These are phyloP conservation scores for Sparus aurata DNA, from an alignment of 2,797 vertebrate species.

Conservation along the genomic window DNA sequence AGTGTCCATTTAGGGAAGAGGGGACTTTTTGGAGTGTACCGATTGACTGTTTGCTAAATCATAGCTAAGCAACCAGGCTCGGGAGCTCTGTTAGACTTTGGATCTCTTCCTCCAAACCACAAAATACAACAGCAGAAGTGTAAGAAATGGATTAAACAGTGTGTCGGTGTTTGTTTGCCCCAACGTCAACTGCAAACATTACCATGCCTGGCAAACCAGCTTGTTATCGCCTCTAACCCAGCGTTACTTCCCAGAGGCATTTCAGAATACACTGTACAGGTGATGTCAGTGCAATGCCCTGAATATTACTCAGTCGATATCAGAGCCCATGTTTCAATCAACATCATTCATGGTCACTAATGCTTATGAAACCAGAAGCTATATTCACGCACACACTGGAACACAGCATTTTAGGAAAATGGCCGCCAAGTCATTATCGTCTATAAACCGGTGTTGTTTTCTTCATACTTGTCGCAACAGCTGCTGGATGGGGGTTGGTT, in stretches of 20 bases:
- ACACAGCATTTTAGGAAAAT: too few relatives aligned
- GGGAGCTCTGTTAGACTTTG: background rate
- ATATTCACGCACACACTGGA: too few relatives aligned
- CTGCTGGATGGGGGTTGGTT: background rate
- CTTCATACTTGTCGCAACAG: background rate
- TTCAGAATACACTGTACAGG: background rate
- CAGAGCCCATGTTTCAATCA: too few relatives aligned
- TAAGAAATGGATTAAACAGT: background rate
- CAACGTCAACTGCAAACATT: background rate
- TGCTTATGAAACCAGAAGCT: too few relatives aligned
- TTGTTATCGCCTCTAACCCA: background rate
- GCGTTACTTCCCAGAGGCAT: background rate
- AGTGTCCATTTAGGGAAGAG: slow-evolving; percentile 7
- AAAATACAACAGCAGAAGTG: background rate
- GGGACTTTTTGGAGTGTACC: slow-evolving; percentile 5
- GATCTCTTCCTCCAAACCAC: background rate
- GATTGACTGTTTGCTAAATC: background rate
- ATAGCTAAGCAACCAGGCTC: slow-evolving; percentile 1
- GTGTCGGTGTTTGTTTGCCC: background rate
- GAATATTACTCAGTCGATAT: too few relatives aligned
- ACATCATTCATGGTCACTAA: too few relatives aligned
- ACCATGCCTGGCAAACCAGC: background rate
- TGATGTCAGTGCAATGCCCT: too few relatives aligned
- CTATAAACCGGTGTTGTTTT: background rate
- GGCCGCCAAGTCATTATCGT: too few relatives aligned